Evolutionary conservation across 2,113 vertebrate genomes (phyloP).

Genomic region (Oryzias woworae): DNA sequence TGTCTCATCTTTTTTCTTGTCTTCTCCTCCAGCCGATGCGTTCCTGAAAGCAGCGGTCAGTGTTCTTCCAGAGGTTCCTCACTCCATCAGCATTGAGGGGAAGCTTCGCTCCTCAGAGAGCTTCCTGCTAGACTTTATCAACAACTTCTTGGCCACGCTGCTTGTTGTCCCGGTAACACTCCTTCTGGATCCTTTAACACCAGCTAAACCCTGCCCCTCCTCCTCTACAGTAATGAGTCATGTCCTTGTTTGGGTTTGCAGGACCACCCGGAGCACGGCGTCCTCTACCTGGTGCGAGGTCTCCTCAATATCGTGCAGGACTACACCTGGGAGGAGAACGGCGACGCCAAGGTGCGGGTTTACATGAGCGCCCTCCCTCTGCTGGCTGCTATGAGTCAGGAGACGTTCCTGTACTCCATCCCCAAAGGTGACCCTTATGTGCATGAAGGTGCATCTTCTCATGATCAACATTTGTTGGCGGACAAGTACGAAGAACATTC

Average conservation of each 20-base stretch:
- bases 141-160: conserved; percentile 90
- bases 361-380: conserved; percentile 90
- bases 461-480: background rate
- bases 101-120: conserved; percentile 89
- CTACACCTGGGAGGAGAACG: conserved; percentile 95
- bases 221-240: background rate
- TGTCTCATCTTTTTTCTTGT: background rate
- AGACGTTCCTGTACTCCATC: conserved; percentile 80
- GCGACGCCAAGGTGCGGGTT: conserved; percentile 88
- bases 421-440: conserved; percentile 64
- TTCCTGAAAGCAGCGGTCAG: conserved; percentile 94
- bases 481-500: too few species aligned
- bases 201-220: too few species aligned
- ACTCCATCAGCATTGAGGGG: conserved; percentile 88
- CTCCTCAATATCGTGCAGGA: conserved; percentile 96
- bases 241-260: conserved; percentile 40
- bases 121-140: conserved; percentile 93
- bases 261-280: conserved; percentile 97
- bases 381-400: conserved; percentile 92
- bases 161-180: conserved; percentile 88
- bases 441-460: background rate
- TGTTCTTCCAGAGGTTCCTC: conserved; percentile 90
- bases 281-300: conserved; percentile 91
- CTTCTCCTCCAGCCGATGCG: conserved; percentile 83
- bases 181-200: too few species aligned